These are phyloP conservation scores for Periophthalmus magnuspinnatus DNA, from an alignment of 2,797 vertebrate species.

Conservation along the genomic window DNA sequence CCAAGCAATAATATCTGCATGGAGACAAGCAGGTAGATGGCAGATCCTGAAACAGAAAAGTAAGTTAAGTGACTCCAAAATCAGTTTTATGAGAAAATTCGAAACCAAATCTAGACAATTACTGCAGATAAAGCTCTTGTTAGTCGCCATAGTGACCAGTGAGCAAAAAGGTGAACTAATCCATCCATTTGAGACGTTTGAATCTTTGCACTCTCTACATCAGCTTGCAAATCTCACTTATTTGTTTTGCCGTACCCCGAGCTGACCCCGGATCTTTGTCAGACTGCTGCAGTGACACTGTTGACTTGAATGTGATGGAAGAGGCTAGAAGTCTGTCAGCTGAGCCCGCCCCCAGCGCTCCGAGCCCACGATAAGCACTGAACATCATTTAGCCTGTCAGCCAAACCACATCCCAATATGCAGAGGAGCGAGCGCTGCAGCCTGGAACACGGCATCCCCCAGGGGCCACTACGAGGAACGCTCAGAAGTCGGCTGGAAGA, in stretches of 20 bases:
- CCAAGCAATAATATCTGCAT: no score
- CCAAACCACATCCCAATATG: constrained; percentile 33
- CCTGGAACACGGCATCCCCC: constrained; percentile 29
- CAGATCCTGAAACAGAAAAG: no score
- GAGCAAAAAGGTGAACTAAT: no score
- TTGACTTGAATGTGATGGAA: background rate
- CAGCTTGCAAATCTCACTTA: background rate
- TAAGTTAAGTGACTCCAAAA: no score
- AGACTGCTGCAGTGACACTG: background rate
- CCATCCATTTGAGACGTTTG: background rate
- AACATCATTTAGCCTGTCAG: constrained; percentile 33
- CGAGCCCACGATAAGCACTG: constrained; percentile 6
- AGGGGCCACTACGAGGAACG: constrained; percentile 31
- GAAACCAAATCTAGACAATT: no score
- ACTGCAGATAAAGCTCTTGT: no score
- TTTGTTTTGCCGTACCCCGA: background rate
- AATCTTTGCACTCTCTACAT: background rate
- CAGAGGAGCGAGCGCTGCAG: constrained; percentile 18
- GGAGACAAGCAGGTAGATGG: no score
- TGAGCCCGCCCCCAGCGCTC: background rate
- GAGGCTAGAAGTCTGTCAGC: constrained; percentile 2
- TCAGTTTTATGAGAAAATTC: no score
- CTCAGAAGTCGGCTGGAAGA: constrained; percentile 28
- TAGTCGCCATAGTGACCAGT: no score
- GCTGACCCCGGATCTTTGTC: background rate